These are phyloP conservation scores for Macrotis lagotis DNA, from an alignment of 2,113 vertebrate species.

Conservation along the genomic window DNA sequence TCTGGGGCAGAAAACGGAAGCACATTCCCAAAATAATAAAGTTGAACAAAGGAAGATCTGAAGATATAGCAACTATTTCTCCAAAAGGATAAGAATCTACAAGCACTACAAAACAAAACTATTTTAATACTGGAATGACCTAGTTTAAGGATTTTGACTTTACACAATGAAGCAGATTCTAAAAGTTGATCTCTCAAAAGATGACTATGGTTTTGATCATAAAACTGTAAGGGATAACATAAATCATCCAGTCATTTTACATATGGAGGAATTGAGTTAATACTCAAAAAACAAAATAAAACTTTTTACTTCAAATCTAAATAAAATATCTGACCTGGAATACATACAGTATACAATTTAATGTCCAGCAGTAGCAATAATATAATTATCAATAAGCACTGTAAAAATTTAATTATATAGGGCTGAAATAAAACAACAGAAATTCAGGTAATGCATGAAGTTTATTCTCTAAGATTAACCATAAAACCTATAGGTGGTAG, in stretches of 20 bases:
- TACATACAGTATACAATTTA: not conserved
- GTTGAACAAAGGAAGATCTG: not conserved
- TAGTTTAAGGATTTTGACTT: not conserved
- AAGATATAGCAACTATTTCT: not conserved
- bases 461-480: no score
- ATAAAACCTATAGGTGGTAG: no score
- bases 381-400: not conserved
- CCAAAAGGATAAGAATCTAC: not conserved
- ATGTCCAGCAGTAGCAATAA: not conserved
- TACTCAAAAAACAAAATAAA: not conserved
- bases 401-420: no score
- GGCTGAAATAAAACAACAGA: no score
- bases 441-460: no score
- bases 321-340: not conserved
- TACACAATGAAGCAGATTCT: not conserved
- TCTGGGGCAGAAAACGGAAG: constrained; percentile 3
- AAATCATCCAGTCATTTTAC: not conserved
- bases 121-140: not conserved
- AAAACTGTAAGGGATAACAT: not conserved
- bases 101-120: not conserved
- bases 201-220: not conserved
- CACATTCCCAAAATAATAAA: not conserved
- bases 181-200: not conserved
- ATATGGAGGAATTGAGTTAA: not conserved
- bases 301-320: not conserved